Evolutionary conservation across 2,797 vertebrate genomes (phyloP).

Genomic region (Cossypha heuglini): DNA sequence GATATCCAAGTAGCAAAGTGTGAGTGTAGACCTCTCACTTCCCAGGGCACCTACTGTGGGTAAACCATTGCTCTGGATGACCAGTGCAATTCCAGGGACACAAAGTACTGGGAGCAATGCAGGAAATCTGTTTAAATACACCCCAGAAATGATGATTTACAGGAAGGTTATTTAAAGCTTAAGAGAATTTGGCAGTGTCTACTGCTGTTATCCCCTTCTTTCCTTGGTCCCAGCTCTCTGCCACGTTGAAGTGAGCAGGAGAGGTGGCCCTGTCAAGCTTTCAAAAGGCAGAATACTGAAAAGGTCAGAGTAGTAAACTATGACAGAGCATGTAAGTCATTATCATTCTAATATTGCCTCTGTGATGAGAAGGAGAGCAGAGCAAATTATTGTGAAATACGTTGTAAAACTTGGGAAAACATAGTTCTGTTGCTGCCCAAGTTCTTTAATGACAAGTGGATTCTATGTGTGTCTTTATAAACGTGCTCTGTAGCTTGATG

Average conservation of each 20-base stretch:
- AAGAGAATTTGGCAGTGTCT: not conserved
- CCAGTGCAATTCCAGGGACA: not conserved
- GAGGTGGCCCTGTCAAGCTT: conserved; percentile 65
- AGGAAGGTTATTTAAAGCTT: not conserved
- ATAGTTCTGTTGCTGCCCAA: not conserved
- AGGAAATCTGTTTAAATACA: not conserved
- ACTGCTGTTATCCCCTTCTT: not conserved
- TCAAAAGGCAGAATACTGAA: conserved; percentile 71
- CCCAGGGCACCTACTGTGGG: rapidly evolving
- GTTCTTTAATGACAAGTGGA: conserved; percentile 41
- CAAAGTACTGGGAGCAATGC: not conserved
- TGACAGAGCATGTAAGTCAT: conserved; percentile 74
- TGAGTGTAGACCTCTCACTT: not conserved
- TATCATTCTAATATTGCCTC: conserved; percentile 71
- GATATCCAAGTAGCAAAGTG: not conserved
- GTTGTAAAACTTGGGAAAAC: conserved; percentile 57
- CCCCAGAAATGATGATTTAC: not conserved
- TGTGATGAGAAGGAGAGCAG: conserved; percentile 63
- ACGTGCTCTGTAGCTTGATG: not conserved
- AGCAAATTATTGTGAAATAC: conserved; percentile 68
- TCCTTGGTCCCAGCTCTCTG: conserved; percentile 32
- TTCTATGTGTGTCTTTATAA: conserved; percentile 11
- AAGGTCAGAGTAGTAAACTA: conserved; percentile 72
- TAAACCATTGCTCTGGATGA: not conserved
- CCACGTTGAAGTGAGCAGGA: conserved; percentile 2